A percentile compares a stretch with the other conserved stretches of the same genome.
Conservation (phyloP, 2,113 vertebrate genomes). For the Calypte anna region DNA sequence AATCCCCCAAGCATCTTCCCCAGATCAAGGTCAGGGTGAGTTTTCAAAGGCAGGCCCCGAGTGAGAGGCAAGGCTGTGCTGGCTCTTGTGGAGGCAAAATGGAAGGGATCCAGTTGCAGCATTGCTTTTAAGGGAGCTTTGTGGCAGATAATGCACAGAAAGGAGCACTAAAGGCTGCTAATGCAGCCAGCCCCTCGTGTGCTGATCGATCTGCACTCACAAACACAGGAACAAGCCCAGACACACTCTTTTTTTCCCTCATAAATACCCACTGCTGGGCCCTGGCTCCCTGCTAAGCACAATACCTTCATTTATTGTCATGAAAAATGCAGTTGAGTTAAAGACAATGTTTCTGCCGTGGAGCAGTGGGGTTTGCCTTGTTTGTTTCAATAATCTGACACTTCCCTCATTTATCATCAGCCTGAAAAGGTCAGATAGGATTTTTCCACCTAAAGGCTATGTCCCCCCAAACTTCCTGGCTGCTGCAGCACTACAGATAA, state of each 20-base stretch:
- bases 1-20: neutral
- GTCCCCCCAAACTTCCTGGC: neutral
- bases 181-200: neutral
- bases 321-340: neutral
- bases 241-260: neutral
- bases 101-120: neutral
- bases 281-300: neutral
- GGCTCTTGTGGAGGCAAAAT: neutral
- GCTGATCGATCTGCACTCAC: neutral
- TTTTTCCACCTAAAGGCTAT: neutral
- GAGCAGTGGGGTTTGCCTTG: neutral
- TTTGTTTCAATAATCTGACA: neutral
- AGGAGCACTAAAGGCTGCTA: neutral
- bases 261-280: neutral
- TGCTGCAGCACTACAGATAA: neutral
- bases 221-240: conserved; percentile 5
- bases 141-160: neutral
- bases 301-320: neutral
- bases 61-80: neutral
- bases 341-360: neutral
- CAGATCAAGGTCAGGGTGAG: neutral
- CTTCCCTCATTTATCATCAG: neutral
- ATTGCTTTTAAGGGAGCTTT: neutral
- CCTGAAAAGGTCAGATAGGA: conserved; percentile 2
- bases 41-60: neutral